A percentile compares a stretch with the other conserved stretches of the same genome.
Conservation (phyloP, 2,888 invertebrate genomes). For the Thera obeliscata region DNA sequence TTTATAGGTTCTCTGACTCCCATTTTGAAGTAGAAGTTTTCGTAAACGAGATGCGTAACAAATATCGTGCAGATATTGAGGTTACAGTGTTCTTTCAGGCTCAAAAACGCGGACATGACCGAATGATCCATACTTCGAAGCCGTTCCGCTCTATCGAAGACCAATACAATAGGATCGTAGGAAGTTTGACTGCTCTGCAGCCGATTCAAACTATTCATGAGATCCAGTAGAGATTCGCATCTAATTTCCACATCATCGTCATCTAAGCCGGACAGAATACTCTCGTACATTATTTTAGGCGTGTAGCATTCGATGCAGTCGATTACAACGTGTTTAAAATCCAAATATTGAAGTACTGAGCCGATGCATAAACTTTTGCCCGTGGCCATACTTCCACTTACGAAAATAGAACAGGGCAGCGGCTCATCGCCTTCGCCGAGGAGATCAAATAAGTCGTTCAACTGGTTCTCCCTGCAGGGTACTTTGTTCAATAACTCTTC, state of each 20-base stretch:
- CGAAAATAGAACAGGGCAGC: constrained; percentile 88
- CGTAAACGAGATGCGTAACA: constrained; percentile 91
- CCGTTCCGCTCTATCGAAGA: constrained; percentile 93
- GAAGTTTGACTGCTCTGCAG: constrained; percentile 54
- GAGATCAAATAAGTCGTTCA: constrained; percentile 77
- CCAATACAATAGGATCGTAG: constrained; percentile 84
- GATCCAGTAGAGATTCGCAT: constrained; percentile 89
- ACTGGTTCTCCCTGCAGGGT: constrained; percentile 78
- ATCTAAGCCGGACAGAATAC: constrained; percentile 86
- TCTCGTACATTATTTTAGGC: constrained; percentile 90
- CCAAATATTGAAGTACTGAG: constrained; percentile 83
- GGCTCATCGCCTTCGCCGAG: constrained; percentile 85
- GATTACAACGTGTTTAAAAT: constrained; percentile 86
- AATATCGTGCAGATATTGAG: constrained; percentile 90
- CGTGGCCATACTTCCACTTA: constrained; percentile 93
- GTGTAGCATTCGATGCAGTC: constrained; percentile 94
- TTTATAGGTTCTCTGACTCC: constrained; percentile 89
- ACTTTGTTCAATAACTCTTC: constrained; percentile 76
- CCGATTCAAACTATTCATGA: constrained; percentile 80
- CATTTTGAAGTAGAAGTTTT: constrained; percentile 90
- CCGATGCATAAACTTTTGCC: constrained; percentile 91
- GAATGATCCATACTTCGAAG: constrained; percentile 90
- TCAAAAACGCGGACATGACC: constrained; percentile 88
- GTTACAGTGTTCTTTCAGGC: constrained; percentile 89
- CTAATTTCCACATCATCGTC: constrained; percentile 73